Evolutionary conservation across 1,140 invertebrate genomes (phyloP), one percentile per base, ranked within the genome.

Genomic region (Diabrotica undecimpunctata): DNA sequence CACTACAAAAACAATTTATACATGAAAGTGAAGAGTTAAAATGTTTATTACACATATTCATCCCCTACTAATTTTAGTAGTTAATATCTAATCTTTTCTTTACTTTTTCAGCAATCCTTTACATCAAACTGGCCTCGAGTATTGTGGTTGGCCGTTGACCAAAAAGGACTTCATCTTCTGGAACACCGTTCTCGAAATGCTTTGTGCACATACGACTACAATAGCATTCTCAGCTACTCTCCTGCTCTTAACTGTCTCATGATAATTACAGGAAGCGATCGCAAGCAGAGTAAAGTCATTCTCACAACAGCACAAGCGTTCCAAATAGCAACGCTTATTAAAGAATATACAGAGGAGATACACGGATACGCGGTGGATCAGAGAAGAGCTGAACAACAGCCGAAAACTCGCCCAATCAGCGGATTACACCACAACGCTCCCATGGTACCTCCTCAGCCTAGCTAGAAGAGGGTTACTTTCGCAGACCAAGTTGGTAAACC

Each of bases 91-190:
- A 25, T 25, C 25, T 4, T 25, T 25, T 25, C 6, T 39, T 58
- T 60, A 12, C 11, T 14, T 63, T 72, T 75, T 51, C 79, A 93
- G 89, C 95, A 97, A 90, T 95, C 93, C 12, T 97, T 97, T 76
- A 97, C 95, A 3, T 95, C 94, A 9, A 95, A 95, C 77, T 96
- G 96, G 92, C 95, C 95, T 64, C 81, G 91, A 65, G 85, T 91
- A 14, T 79, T 98, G 6, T 96, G 95, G 93, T 79, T 98, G 54
- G 94, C 94, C 9, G 90, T 97, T 5, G 93, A 96, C 81, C 94
- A 97, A 79, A 86, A 85, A 72, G 96, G 96, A n/a, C 85, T 98
- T 60, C 94, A 97, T 77, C 80, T 98, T 54, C 81, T 97, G 62
- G 92, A 96, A 74, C 89, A 93, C 74, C 88, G 93, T 61, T 90